phyloP scores from a whole-genome alignment of 2,888 invertebrate genomes.

The Zygaena filipendulae region DNA sequence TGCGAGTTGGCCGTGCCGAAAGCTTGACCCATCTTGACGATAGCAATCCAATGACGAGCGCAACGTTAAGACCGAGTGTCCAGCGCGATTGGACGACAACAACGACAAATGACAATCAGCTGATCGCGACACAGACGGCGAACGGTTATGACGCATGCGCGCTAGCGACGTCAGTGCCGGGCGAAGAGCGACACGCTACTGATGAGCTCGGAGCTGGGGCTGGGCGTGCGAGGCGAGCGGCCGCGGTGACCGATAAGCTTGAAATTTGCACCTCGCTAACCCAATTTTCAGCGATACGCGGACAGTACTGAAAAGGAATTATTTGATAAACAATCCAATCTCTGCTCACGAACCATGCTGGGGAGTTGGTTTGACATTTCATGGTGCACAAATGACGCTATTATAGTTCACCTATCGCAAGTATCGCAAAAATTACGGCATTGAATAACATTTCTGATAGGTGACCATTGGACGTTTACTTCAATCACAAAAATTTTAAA shows the following conservation, averaged over 20 bases:
- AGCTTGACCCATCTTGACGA: slow-evolving; percentile 52
- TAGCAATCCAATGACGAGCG: slow-evolving; percentile 21
- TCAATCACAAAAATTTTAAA: too few relatives aligned
- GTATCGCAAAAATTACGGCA: too few relatives aligned
- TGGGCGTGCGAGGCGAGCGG: slow-evolving; percentile 14
- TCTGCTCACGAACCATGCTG: too few relatives aligned
- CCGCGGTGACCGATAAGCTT: slow-evolving; percentile 10
- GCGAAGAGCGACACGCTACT: slow-evolving; percentile 1
- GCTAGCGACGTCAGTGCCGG: slow-evolving; percentile 13
- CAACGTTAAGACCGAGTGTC: slow-evolving; percentile 32
- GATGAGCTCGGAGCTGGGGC: slow-evolving; percentile 9
- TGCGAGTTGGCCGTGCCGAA: slow-evolving; percentile 60
- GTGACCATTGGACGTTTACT: too few relatives aligned
- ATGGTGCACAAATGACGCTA: too few relatives aligned
- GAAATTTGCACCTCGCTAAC: slow-evolving; percentile 6
- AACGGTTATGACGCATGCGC: slow-evolving; percentile 37
- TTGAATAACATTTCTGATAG: too few relatives aligned
- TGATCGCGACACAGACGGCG: slow-evolving; percentile 25
- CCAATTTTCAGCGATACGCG: too few relatives aligned
- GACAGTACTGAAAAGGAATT: too few relatives aligned
- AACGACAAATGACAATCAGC: slow-evolving; percentile 32
- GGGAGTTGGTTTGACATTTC: too few relatives aligned
- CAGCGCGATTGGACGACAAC: slow-evolving; percentile 40
- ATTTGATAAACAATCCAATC: too few relatives aligned
- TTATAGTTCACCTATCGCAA: too few relatives aligned